Evolutionary conservation across 2,113 vertebrate genomes (phyloP).

Genomic region (Aramus guarauna): DNA sequence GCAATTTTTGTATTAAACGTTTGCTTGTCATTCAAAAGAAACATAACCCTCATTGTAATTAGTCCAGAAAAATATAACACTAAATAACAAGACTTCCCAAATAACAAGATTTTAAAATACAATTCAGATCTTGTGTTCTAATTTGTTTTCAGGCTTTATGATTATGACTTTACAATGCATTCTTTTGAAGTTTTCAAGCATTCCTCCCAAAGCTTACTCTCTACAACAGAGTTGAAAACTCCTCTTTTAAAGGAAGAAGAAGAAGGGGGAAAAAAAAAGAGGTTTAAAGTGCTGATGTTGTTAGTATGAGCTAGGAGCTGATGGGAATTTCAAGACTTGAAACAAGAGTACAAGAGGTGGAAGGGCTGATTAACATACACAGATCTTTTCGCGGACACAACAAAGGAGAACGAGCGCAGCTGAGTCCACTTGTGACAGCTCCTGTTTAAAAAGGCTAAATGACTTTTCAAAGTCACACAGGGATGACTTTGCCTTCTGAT

Average conservation of each 20-base stretch:
- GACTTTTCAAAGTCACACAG: conserved; percentile 34
- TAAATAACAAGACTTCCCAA: background rate
- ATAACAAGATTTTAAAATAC: background rate
- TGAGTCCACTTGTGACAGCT: background rate
- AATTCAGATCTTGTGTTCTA: background rate
- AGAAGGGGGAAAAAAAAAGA: background rate
- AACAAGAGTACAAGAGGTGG: background rate
- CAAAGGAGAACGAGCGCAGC: background rate
- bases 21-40: background rate
- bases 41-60: background rate
- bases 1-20: background rate
- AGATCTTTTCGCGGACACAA: background rate
- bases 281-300: background rate
- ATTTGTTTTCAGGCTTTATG: background rate
- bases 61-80: background rate
- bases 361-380: background rate
- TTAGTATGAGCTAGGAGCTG: background rate
- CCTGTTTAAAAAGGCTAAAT: background rate
- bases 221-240: background rate
- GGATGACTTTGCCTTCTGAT: conserved; percentile 9
- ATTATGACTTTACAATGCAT: background rate
- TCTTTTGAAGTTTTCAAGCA: background rate
- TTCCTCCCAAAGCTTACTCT: background rate
- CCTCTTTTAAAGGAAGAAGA: background rate
- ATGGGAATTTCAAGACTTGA: background rate